Evolutionary conservation across 2,888 invertebrate species (phyloP).

Genomic region (Drosophila monieri): DNA sequence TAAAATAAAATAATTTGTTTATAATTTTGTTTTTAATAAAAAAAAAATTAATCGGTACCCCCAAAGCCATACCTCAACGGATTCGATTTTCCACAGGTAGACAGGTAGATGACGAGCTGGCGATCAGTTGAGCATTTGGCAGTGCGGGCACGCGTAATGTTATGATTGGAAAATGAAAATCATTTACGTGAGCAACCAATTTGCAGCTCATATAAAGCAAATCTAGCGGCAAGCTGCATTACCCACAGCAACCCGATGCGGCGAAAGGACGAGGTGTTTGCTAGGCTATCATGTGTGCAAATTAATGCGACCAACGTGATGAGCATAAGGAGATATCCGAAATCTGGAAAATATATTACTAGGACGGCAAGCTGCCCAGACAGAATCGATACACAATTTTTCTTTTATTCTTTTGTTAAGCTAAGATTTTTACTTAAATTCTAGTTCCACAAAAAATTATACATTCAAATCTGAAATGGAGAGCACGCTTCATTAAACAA

Average conservation of each 20-base stretch:
- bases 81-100: not conserved
- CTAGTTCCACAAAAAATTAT: not conserved
- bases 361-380: slow-evolving; percentile 2
- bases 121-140: slow-evolving; percentile 53
- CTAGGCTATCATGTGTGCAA: slow-evolving; percentile 51
- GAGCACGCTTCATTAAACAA: not conserved
- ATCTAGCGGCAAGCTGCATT: slow-evolving; percentile 62
- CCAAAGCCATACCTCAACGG: not conserved
- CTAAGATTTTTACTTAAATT: not conserved
- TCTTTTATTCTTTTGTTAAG: not conserved
- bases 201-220: slow-evolving; percentile 67
- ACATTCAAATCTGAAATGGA: not conserved
- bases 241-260: slow-evolving; percentile 1
- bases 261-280: not conserved
- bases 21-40: too few relatives aligned
- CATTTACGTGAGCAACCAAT: slow-evolving; percentile 75
- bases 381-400: not conserved
- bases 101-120: not conserved
- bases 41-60: not conserved
- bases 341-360: slow-evolving; percentile 39
- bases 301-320: slow-evolving; percentile 69
- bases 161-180: slow-evolving; percentile 79
- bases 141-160: slow-evolving; percentile 72
- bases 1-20: too few relatives aligned
- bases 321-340: slow-evolving; percentile 53